phyloP scores from a whole-genome alignment of 2,888 invertebrate species.

The Yponomeuta malinellus region DNA sequence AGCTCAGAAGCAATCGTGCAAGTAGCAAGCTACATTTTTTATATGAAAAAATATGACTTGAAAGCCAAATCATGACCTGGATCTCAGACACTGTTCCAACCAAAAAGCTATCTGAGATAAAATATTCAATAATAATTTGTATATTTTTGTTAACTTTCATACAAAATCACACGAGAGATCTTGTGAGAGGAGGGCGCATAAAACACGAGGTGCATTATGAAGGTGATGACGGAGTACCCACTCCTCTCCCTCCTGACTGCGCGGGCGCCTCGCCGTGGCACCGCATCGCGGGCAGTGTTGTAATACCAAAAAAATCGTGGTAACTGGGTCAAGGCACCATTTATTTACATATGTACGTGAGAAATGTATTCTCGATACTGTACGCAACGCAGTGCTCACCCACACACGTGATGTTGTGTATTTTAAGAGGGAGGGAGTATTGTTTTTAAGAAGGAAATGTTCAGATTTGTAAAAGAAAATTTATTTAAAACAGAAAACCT shows the following conservation, averaged over 20 bases:
- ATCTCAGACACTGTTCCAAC: too few species aligned
- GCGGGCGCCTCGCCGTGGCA: conserved; percentile 27
- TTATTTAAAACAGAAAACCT: too few species aligned
- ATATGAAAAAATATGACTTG: too few species aligned
- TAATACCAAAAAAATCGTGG: conserved; percentile 73
- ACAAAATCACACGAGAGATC: too few species aligned
- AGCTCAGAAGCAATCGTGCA: too few species aligned
- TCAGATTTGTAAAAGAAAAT: neutral
- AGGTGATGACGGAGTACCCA: neutral
- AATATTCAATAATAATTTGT: too few species aligned
- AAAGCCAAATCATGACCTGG: too few species aligned
- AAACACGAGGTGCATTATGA: neutral
- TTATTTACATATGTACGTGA: conserved; percentile 71
- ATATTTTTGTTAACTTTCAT: too few species aligned
- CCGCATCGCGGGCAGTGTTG: conserved; percentile 64
- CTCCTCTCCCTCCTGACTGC: conserved; percentile 17
- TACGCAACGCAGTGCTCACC: neutral
- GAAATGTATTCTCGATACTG: conserved; percentile 50
- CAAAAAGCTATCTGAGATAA: too few species aligned
- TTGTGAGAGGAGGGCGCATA: too few species aligned
- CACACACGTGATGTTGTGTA: neutral
- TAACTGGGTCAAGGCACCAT: conserved; percentile 68
- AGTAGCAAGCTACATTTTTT: too few species aligned
- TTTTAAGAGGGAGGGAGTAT: conserved; percentile 1
- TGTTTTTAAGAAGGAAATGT: neutral